Percentiles rank a stretch among this genome's conserved stretches.
Evolutionary conservation across 2,888 invertebrate species (phyloP).

Genomic region (Oscheius sp.): DNA sequence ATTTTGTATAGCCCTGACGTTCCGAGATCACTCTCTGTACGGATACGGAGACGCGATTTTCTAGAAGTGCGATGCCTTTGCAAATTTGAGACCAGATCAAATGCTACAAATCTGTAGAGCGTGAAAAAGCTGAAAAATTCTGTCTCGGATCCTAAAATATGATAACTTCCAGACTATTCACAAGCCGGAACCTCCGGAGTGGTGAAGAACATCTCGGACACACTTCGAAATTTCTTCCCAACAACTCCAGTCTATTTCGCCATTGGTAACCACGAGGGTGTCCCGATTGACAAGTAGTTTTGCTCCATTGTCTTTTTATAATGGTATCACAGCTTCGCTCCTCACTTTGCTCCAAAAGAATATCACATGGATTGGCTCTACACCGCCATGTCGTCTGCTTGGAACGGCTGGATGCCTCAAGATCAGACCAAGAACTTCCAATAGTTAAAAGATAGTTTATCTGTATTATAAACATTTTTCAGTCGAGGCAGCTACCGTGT

Average conservation of each 20-base stretch:
- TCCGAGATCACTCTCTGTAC: no score
- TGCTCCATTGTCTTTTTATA: background rate
- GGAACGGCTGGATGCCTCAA: slow-evolving; percentile 82
- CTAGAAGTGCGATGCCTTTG: no score
- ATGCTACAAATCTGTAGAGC: no score
- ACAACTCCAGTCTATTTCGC: slow-evolving; percentile 89
- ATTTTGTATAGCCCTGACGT: background rate
- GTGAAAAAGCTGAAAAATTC: no score
- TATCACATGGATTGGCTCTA: slow-evolving; percentile 84
- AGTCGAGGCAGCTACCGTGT: slow-evolving; percentile 15
- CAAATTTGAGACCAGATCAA: no score
- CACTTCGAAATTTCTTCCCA: slow-evolving; percentile 75
- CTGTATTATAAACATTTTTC: background rate
- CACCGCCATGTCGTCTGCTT: slow-evolving; percentile 81
- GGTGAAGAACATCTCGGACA: slow-evolving; percentile 38
- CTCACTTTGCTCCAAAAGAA: slow-evolving; percentile 70
- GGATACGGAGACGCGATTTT: no score
- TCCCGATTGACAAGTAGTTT: slow-evolving; percentile 85
- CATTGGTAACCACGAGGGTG: slow-evolving; percentile 94
- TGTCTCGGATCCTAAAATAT: background rate
- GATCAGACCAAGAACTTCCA: slow-evolving; percentile 40
- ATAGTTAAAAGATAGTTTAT: slow-evolving; percentile 11
- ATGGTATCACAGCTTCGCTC: slow-evolving; percentile 73
- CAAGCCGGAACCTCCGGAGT: background rate
- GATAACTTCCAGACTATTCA: background rate